Base-by-base conservation (phyloP, 2,888 invertebrate genomes). In the Lasioglossum pauxillum region DNA sequence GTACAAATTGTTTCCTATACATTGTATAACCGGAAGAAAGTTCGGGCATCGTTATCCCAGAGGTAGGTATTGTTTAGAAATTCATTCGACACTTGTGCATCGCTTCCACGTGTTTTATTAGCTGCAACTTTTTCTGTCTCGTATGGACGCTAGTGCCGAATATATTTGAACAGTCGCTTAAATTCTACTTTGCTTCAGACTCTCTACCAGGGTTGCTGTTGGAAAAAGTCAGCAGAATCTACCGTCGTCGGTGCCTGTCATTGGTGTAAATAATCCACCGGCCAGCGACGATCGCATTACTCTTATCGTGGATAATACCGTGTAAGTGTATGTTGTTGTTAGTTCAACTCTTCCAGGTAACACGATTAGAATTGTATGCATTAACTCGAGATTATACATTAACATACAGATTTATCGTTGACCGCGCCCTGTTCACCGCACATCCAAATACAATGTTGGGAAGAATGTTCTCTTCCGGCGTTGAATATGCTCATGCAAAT, bases 381-480 rank as follows among this genome's bases (percentile, higher is more conserved):
- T 64, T 64, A 64, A 71, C 19, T 53, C 44, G 8, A 46, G 19
- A 75, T 3, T 53, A 46, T 53, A 35, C 71, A 44, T 79, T 67
- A 16, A 35, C 5, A 73, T 78, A 16, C 31, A 95, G 95, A 89
- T 99, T 99, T 95, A 97, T 99, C 73, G 97, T 99, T 38, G 99
- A 99, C 95, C 98, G 98, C 10, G 97, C 98, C 2, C 96, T 99
- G 87, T 98, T 99, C 93, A 98, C 98, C 16, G 98, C 98, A 4
- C 98, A 99, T 95, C 99, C 99, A 0, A 99, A 99, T 94, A 99
- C 99, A 0, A 99, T 99, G 99, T 96, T 99, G 53, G 99, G 99
- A n/a, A 97, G 99, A 92, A 99, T 99, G 99, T 99, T 99, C 93
- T 98, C 98, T 94, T 98, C 98, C 19, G 98, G 98, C 85, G 96